These are phyloP conservation scores for Melinopterus prodromus DNA, from an alignment of 2,888 invertebrate species.

Conservation along the genomic window DNA sequence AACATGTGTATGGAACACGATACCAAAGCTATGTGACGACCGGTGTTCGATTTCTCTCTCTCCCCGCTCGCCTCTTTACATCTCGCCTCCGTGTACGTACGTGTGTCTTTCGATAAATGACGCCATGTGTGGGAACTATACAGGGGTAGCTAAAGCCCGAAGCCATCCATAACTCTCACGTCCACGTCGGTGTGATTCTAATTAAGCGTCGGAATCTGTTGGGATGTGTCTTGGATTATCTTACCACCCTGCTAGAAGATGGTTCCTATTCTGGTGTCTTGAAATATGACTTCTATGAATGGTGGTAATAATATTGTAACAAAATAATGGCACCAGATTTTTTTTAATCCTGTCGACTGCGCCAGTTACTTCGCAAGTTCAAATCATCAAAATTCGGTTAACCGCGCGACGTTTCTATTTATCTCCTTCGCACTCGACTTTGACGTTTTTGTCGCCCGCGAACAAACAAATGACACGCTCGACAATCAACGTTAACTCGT, in stretches of 20 bases:
- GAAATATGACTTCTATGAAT: not conserved
- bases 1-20: conserved; percentile 22
- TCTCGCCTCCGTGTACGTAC: not conserved
- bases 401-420: not conserved
- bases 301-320: not conserved
- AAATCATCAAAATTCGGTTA: conserved; percentile 4
- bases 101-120: conserved; percentile 4
- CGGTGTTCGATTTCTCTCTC: conserved; percentile 11
- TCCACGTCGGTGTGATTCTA: not conserved
- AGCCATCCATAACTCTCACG: not conserved
- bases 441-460: conserved; percentile 7
- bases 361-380: no score
- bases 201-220: not conserved
- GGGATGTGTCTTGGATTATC: not conserved
- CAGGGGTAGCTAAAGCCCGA: not conserved
- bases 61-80: not conserved
- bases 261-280: not conserved
- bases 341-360: not conserved
- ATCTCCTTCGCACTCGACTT: not conserved
- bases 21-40: conserved; percentile 17
- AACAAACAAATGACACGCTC: conserved; percentile 22
- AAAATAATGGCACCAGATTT: no score
- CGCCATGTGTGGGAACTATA: not conserved
- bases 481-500: conserved; percentile 21
- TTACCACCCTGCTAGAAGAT: not conserved